Evolutionary conservation across 2,888 invertebrate genomes (phyloP), one percentile per base, ranked within the genome.

Genomic region (Crossocerus cetratus): DNA sequence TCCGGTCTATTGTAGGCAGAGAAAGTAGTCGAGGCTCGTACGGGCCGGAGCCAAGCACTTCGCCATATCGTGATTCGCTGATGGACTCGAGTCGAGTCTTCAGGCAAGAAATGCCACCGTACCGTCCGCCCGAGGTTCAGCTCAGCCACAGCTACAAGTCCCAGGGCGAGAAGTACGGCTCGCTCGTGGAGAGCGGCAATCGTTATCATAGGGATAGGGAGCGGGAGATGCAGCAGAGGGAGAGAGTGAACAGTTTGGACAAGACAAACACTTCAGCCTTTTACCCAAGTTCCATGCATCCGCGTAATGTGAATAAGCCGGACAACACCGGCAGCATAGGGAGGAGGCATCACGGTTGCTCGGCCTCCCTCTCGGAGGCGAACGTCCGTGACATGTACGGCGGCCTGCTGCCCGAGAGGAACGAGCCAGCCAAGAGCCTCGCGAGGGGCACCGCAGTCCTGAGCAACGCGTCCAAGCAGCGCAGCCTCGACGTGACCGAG

Each of bases 401-500:
- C 4, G 85, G 83, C 5, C 86, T 88, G 82, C 65, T 87, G 58
- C 74, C 85, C 8, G 88, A 88, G 49, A 83, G 87, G 60, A 84
- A 78, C 42, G 88, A 88, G 20, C 82, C 90, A 83, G 87, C 91
- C 22, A 91, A 91, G 78, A 90, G 84, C 83, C 86, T 87, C 63
- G 88, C 84, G 58, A 86, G 89, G 83, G 87, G 77, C 73, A 85
- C 85, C 16, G 81, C 85, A n/a, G 76, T 83, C 22, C 74, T 86
- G 20, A 80, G 82, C 22, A 87, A 87, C 69, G 83, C 89, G 62
- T 86, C 91, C 62, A 91, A 92, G 79, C 92, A 92, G 84, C 90
- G 91, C 79, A 92, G 91, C 85, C 89, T 92, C 75, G 92, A 93
- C 77, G 89, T 90, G 53, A 74, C 84, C 3, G 88, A 93, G 67